Conservation (phyloP, 1,140 invertebrate genomes). For the Grapholita molesta region DNA sequence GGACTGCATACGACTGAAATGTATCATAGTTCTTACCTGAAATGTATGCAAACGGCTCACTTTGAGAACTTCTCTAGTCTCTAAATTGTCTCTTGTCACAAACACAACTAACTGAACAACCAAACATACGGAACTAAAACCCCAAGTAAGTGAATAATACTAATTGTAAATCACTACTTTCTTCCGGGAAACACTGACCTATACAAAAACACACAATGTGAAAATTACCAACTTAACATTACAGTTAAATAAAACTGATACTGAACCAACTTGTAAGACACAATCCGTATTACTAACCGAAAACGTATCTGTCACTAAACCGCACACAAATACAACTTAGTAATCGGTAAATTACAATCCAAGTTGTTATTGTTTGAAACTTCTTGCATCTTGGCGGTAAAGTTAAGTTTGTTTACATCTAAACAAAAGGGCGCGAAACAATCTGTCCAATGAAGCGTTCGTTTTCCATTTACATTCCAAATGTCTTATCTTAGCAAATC, state of each 20-base stretch:
- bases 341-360: background rate
- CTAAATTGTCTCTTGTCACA: too few relatives aligned
- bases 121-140: background rate
- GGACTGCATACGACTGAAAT: too few relatives aligned
- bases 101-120: background rate
- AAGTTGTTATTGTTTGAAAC: background rate
- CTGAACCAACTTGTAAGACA: background rate
- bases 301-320: background rate
- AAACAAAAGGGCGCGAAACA: slow-evolving; percentile 13
- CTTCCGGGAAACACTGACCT: background rate
- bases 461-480: background rate
- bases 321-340: background rate
- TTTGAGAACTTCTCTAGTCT: too few relatives aligned
- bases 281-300: background rate
- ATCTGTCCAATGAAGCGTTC: background rate
- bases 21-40: too few relatives aligned
- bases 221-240: background rate
- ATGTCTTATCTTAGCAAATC: background rate
- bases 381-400: background rate
- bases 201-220: background rate
- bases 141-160: background rate
- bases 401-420: background rate
- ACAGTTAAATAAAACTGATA: background rate
- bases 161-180: background rate
- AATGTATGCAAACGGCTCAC: too few relatives aligned